Conservation (phyloP, 1,140 invertebrate genomes). For the Heliconius himera region DNA sequence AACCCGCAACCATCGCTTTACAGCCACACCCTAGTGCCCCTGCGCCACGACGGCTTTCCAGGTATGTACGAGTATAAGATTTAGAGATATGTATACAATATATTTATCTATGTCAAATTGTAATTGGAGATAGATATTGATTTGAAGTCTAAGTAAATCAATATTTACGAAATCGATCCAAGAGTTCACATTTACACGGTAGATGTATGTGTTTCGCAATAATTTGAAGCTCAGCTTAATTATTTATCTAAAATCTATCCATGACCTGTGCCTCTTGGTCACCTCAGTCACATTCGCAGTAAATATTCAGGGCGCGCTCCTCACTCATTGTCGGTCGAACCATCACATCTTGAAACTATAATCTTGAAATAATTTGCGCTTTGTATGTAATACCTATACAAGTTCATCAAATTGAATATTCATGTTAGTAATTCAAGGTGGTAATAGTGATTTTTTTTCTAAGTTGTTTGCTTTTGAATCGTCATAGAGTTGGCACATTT, state of each 20-base stretch:
- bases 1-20: no score
- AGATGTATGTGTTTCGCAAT: background rate
- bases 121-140: background rate
- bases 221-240: constrained; percentile 15
- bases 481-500: no score
- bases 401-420: background rate
- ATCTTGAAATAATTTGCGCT: constrained; percentile 26
- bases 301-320: constrained; percentile 57
- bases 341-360: constrained; percentile 13
- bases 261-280: constrained; percentile 37
- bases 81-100: background rate
- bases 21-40: background rate
- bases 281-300: constrained; percentile 38
- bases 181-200: background rate
- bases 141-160: background rate
- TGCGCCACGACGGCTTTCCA: no score
- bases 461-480: no score
- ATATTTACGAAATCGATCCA: background rate
- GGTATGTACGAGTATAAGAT: background rate
- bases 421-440: background rate
- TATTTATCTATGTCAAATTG: background rate
- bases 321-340: constrained; percentile 39
- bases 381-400: background rate
- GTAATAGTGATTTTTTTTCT: background rate
- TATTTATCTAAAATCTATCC: constrained; percentile 44